Percentiles rank a stretch among this genome's conserved stretches.
These are phyloP conservation scores for Procavia capensis DNA, from an alignment of 2,113 vertebrate genomes.

Conservation along the genomic window DNA sequence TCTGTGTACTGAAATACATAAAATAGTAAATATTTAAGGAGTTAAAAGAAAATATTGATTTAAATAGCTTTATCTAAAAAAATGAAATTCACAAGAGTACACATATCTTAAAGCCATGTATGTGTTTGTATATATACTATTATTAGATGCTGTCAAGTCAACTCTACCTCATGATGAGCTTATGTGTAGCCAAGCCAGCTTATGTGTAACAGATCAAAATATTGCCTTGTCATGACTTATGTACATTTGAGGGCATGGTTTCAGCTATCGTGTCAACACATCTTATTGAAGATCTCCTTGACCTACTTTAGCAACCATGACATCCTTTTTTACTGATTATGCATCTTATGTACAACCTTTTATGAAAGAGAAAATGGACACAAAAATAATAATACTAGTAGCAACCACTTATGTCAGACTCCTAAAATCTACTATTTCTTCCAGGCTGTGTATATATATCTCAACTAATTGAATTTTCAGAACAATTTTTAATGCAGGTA, in stretches of 20 bases:
- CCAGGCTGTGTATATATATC: background rate
- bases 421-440: background rate
- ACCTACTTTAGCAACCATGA: background rate
- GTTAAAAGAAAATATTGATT: background rate
- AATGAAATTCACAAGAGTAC: background rate
- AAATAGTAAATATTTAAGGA: background rate
- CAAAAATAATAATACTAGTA: background rate
- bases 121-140: background rate
- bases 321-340: background rate
- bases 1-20: background rate
- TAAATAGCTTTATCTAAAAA: background rate
- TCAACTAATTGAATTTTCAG: background rate
- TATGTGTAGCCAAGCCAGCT: too few species aligned
- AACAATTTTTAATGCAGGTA: background rate
- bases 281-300: background rate
- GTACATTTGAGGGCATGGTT: background rate
- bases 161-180: background rate
- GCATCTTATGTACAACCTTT: background rate
- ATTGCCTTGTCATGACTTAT: background rate
- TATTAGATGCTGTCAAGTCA: background rate
- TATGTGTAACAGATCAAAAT: background rate
- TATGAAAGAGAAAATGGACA: background rate
- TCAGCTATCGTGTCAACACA: background rate
- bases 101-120: background rate
- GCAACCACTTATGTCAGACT: background rate